A percentile compares a stretch with the other conserved stretches of the same genome.
Evolutionary conservation across 2,797 vertebrate species (phyloP).

Genomic region (Taeniopygia guttata): DNA sequence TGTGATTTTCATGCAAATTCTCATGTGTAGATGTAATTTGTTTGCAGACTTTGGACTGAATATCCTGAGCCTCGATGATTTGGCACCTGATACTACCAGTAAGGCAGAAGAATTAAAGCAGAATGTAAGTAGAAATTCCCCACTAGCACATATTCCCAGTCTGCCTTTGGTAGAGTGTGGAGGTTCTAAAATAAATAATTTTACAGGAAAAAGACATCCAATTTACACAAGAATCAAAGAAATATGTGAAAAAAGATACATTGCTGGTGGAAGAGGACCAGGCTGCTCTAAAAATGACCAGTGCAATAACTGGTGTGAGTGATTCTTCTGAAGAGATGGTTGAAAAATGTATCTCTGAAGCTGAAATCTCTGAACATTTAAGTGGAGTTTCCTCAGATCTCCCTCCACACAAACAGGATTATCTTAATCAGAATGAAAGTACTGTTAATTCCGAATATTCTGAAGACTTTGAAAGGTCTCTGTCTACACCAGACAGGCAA

Average conservation of each 20-base stretch:
- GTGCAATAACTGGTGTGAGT: not conserved
- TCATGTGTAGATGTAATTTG: not conserved
- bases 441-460: constrained; percentile 44
- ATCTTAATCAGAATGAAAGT: not conserved
- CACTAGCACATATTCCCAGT: not conserved
- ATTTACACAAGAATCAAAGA: not conserved
- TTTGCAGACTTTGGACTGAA: constrained; percentile 85
- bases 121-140: constrained; percentile 45
- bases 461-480: constrained; percentile 67
- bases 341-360: constrained; percentile 57
- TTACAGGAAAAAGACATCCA: not conserved
- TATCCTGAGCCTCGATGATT: constrained; percentile 84
- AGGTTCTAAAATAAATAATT: not conserved
- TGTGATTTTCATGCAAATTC: not conserved
- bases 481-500: not conserved
- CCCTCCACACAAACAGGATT: not conserved
- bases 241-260: not conserved
- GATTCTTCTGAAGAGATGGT: constrained; percentile 63
- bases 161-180: not conserved
- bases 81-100: constrained; percentile 63
- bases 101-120: not conserved
- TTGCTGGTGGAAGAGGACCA: not conserved
- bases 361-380: constrained; percentile 78
- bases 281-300: not conserved
- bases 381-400: constrained; percentile 6